Evolutionary conservation across 2,797 vertebrate genomes (phyloP), one percentile per base, ranked within the genome.

Genomic region (Brachymystax lenok): DNA sequence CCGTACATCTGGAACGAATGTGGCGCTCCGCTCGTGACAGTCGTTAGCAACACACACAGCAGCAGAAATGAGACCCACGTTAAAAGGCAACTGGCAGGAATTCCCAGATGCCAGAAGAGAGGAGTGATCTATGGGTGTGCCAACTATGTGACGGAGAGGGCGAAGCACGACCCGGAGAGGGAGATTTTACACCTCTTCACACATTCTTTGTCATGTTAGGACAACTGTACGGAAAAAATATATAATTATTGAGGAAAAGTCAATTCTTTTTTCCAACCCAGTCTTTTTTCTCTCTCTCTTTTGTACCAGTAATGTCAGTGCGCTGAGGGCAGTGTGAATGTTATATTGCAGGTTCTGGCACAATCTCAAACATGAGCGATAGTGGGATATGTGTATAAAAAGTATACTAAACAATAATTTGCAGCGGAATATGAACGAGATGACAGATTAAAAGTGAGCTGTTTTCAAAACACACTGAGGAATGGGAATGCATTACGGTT

Each of bases 1-100:
- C 24, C 2, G 75, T 87, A 84, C 83, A 89, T 90, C 87, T 87
- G 85, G 85, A 87, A 82, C 59, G 75, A 87, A 85, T 83, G 80
- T 89, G 86, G 71, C 6, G 66, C 16, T 68, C 21, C 28, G 73
- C 71, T 82, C 78, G 82, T 89, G 88, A 86, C 86, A 83, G 84
- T 86, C 72, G 73, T 80, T 82, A 66, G 78, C 81, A 84, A 52
- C 40, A 63, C 59, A 61, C 59, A 61, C 59, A 63, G 6, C 63
- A 21, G 19, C 63, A 27, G 63, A 75, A 77, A 54, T 74, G 74
- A 76, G 78, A 52, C 68, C 73, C 74, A 82, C 72, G 70, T 80
- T 70, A 84, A 91, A 75, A 79, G 76, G 72, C 77, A 71, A 74
- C 80, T 81, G 77, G 83, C 79, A 86, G 79, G 83, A 86, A 80